These are phyloP conservation scores for Heliconius cydno DNA, from an alignment of 2,888 invertebrate genomes.

Conservation along the genomic window DNA sequence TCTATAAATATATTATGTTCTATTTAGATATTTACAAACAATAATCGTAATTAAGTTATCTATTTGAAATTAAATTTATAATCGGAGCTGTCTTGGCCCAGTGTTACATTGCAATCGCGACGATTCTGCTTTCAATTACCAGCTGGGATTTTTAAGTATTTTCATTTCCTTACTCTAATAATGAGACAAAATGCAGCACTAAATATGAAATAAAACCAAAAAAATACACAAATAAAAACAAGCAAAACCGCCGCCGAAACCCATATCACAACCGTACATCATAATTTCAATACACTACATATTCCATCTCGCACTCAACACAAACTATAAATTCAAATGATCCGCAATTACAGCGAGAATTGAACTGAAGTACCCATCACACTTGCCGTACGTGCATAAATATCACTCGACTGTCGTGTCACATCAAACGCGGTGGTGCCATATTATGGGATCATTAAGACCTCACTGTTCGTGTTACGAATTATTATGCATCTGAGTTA, in stretches of 20 bases:
- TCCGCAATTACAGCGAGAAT: constrained; percentile 40
- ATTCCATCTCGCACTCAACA: constrained; percentile 18
- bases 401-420: constrained; percentile 33
- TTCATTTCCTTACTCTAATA: background rate
- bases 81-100: background rate
- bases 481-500: constrained; percentile 20
- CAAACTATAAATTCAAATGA: constrained; percentile 34
- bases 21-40: too few species aligned
- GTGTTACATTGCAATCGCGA: background rate
- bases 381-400: constrained; percentile 51
- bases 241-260: background rate
- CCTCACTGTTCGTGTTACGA: constrained; percentile 34
- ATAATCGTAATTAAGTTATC: too few species aligned
- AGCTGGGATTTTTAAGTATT: background rate
- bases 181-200: background rate
- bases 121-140: background rate
- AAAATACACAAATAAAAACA: background rate
- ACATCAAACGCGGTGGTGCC: constrained; percentile 40
- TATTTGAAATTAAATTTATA: background rate
- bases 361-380: constrained; percentile 47
- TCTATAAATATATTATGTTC: too few species aligned
- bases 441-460: constrained; percentile 42
- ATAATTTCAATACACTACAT: constrained; percentile 23
- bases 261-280: background rate
- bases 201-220: background rate